Evolutionary conservation across 2,113 vertebrate species (phyloP).

Genomic region (Gymnobelideus leadbeateri): DNA sequence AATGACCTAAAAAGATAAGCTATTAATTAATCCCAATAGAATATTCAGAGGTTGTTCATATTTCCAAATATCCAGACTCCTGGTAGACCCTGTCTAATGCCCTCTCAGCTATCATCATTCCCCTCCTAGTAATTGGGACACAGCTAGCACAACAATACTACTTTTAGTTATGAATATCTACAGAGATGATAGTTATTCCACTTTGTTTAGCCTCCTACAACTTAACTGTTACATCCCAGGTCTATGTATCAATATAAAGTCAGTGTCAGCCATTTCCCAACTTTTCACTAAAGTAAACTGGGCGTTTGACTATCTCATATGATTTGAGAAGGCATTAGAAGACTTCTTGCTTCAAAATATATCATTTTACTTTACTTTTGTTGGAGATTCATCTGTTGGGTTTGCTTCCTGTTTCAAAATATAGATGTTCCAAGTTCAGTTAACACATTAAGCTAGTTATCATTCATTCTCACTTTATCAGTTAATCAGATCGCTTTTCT

Average conservation of each 20-base stretch:
- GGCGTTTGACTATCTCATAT: neutral
- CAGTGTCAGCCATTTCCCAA: neutral
- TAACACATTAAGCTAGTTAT: neutral
- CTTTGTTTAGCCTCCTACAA: neutral
- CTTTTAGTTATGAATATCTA: neutral
- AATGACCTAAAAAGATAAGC: too few relatives aligned
- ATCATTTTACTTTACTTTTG: neutral
- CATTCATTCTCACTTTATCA: neutral
- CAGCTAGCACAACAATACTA: neutral
- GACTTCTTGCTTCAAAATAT: neutral
- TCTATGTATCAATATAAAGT: neutral
- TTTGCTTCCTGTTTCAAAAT: neutral
- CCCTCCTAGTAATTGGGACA: neutral
- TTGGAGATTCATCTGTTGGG: neutral
- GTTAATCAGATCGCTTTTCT: neutral
- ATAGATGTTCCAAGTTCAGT: neutral
- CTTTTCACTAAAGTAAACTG: neutral
- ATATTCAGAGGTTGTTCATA: too few relatives aligned
- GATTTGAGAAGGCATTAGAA: neutral
- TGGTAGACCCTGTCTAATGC: too few relatives aligned
- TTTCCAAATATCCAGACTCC: too few relatives aligned
- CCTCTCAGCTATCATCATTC: too few relatives aligned
- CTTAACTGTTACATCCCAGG: neutral
- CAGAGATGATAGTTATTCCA: neutral
- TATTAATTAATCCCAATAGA: too few relatives aligned